These are phyloP conservation scores for Physocephala rufipes DNA, from an alignment of 2,888 invertebrate genomes.

Conservation along the genomic window DNA sequence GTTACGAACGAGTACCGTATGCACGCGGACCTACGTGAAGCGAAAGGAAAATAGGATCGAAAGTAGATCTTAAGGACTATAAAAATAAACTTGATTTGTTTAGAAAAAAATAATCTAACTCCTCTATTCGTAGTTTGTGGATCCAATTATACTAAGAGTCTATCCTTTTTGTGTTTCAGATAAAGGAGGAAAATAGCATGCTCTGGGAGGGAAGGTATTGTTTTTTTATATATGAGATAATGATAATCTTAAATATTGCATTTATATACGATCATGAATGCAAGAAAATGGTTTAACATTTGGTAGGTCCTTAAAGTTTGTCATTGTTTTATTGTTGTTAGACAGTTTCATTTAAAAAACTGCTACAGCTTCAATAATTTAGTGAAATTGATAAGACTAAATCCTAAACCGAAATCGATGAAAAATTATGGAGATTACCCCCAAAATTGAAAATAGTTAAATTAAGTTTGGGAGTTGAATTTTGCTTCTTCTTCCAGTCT, in stretches of 20 bases:
- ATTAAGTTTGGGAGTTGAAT: too few species aligned
- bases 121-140: not conserved
- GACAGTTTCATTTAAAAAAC: not conserved
- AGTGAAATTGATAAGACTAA: too few species aligned
- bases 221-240: too few species aligned
- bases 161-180: not conserved
- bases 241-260: too few species aligned
- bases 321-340: not conserved
- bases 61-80: not conserved
- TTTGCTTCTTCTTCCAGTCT: too few species aligned
- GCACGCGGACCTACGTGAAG: not conserved
- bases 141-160: not conserved
- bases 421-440: too few species aligned
- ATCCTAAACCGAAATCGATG: too few species aligned
- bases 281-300: too few species aligned
- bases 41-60: not conserved
- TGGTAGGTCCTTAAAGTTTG: not conserved
- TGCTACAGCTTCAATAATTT: too few species aligned
- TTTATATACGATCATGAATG: too few species aligned
- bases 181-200: not conserved
- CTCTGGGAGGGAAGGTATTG: too few species aligned
- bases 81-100: constrained; percentile 23
- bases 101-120: not conserved
- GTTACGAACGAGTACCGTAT: not conserved
- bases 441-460: too few species aligned